Evolutionary conservation across 2,113 vertebrate species (phyloP).

Genomic region (Diphyllodes magnificus): DNA sequence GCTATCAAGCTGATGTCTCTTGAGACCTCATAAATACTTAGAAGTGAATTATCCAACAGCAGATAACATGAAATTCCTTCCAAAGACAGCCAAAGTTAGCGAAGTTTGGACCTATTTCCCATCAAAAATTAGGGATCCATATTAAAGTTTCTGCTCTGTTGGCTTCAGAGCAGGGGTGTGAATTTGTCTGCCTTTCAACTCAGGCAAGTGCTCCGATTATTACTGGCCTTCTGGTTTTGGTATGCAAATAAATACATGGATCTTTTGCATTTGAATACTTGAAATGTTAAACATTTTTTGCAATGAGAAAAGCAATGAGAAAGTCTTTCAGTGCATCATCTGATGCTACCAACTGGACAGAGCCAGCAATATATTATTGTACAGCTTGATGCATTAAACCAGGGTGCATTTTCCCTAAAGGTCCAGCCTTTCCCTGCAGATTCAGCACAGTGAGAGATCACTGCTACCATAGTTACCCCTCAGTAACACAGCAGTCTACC

Average conservation of each 20-base stretch:
- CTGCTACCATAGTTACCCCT: not conserved
- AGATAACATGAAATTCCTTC: not conserved
- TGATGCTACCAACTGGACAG: not conserved
- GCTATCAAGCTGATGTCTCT: not conserved
- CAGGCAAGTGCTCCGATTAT: not conserved
- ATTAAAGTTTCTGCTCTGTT: not conserved
- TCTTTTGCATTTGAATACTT: not conserved
- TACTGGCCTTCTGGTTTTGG: not conserved
- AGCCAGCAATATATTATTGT: not conserved
- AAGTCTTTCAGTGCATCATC: not conserved
- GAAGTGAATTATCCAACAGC: not conserved
- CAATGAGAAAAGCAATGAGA: not conserved
- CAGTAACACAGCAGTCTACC: not conserved
- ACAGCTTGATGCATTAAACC: not conserved
- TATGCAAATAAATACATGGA: not conserved
- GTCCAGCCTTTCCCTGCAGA: not conserved
- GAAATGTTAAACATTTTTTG: not conserved
- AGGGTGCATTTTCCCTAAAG: not conserved
- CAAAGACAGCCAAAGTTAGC: not conserved
- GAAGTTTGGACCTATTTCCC: not conserved
- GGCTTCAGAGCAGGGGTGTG: not conserved
- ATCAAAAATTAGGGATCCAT: not conserved
- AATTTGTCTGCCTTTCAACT: not conserved
- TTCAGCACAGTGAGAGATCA: not conserved
- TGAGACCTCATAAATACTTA: not conserved